A percentile compares a stretch with the other conserved stretches of the same genome.
These are phyloP conservation scores for Cartodere bifasciata DNA, from an alignment of 2,888 invertebrate genomes.

Conservation along the genomic window DNA sequence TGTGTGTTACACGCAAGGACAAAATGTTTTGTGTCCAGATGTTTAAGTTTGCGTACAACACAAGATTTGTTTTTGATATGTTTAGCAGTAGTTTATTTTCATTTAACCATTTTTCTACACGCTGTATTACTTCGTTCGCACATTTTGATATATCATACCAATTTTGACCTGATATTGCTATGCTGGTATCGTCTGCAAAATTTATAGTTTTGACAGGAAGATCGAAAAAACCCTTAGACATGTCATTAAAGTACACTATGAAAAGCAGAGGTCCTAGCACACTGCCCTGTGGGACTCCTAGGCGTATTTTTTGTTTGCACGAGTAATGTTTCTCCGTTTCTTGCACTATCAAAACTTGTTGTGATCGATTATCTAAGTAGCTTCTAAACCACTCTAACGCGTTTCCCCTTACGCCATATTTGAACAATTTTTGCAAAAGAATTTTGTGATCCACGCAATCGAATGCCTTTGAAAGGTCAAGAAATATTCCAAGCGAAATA, in stretches of 20 bases:
- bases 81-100: too few relatives aligned
- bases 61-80: too few relatives aligned
- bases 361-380: constrained; percentile 4
- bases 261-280: constrained; percentile 3
- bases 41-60: too few relatives aligned
- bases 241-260: constrained; percentile 5
- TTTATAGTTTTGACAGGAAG: too few relatives aligned
- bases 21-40: too few relatives aligned
- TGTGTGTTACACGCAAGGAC: too few relatives aligned
- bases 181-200: too few relatives aligned
- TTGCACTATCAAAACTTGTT: constrained; percentile 1
- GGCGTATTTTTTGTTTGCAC: background rate
- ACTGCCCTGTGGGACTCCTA: constrained; percentile 4
- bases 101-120: too few relatives aligned
- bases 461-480: constrained; percentile 9
- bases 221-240: too few relatives aligned
- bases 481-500: constrained; percentile 4
- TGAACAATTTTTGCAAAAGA: constrained; percentile 5
- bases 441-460: constrained; percentile 7
- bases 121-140: too few relatives aligned
- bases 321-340: constrained; percentile 1
- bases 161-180: too few relatives aligned
- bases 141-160: too few relatives aligned
- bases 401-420: constrained; percentile 5
- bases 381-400: constrained; percentile 6